Evolutionary conservation across 2,113 vertebrate genomes (phyloP).

Genomic region (Pteropus alecto): DNA sequence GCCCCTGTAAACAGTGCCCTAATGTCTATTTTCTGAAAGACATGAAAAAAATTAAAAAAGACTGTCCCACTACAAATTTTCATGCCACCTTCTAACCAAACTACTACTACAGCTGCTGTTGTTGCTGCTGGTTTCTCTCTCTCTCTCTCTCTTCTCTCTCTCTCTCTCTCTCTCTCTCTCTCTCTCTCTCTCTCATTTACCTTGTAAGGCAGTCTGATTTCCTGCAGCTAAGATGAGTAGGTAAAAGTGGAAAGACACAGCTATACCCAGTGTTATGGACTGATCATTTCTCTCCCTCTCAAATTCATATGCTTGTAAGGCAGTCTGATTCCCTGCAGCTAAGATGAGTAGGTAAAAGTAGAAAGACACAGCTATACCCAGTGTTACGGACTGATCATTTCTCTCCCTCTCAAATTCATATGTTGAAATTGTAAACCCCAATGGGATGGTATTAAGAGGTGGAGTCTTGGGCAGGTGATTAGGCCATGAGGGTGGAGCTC

Average conservation of each 20-base stretch:
- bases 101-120: no score
- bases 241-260: neutral
- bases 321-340: neutral
- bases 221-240: neutral
- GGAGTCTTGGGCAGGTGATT: neutral
- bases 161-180: no score
- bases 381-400: neutral
- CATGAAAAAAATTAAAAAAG: neutral
- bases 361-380: rapidly evolving
- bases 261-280: neutral
- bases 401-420: neutral
- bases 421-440: neutral
- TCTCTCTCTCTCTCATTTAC: no score
- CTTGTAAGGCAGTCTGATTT: neutral
- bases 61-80: neutral
- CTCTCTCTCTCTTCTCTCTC: no score
- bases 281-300: neutral
- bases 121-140: rapidly evolving
- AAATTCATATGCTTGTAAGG: neutral
- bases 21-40: neutral
- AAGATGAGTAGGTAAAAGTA: neutral
- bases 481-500: neutral
- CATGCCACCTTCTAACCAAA: neutral
- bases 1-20: neutral
- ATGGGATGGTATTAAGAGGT: neutral